Conservation (phyloP, 2,113 vertebrate genomes). For the Phaethon lepturus region DNA sequence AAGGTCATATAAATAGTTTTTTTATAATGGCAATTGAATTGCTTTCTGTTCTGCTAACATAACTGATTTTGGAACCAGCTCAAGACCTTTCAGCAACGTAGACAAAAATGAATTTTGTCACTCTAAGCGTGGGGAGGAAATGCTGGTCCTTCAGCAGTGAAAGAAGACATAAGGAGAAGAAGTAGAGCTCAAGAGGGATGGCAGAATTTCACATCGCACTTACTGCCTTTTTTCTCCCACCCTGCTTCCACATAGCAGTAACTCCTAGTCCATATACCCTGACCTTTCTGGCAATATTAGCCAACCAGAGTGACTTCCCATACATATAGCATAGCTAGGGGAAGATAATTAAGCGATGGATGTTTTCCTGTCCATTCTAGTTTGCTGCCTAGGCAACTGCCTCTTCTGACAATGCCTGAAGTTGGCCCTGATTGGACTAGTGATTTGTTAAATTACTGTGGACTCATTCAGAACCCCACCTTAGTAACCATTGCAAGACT, state of each 20-base stretch:
- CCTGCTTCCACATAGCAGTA: background rate
- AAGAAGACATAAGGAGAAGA: background rate
- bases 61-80: constrained; percentile 1
- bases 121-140: background rate
- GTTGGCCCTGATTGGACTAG: background rate
- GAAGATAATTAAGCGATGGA: background rate
- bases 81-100: background rate
- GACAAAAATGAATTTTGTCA: background rate
- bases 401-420: background rate
- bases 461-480: background rate
- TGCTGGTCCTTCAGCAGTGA: background rate
- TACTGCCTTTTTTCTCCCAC: background rate
- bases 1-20: constrained; percentile 48
- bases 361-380: background rate
- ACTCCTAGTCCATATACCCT: background rate
- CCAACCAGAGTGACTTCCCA: background rate
- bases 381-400: background rate
- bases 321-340: background rate
- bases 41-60: constrained; percentile 4
- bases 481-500: background rate
- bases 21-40: constrained; percentile 14
- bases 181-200: background rate
- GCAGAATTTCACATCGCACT: background rate
- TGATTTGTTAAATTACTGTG: background rate
- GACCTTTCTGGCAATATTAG: background rate